Conservation (phyloP, 2,888 invertebrate species). For the Acleris laterana region DNA sequence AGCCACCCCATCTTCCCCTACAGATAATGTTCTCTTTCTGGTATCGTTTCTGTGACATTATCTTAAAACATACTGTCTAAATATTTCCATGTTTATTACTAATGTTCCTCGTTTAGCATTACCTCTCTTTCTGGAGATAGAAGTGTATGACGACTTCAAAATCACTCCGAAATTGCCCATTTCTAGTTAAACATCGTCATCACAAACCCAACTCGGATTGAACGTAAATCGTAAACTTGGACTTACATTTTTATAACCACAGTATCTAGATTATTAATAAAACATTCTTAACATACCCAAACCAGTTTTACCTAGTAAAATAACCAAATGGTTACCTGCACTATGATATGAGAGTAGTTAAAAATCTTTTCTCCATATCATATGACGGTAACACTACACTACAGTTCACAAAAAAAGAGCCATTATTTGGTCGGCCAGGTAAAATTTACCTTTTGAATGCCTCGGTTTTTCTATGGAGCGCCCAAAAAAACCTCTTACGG, state of each 20-base stretch:
- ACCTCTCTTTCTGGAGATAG: too few species aligned
- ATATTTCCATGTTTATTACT: too few species aligned
- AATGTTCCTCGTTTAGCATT: too few species aligned
- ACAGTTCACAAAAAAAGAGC: constrained; percentile 55
- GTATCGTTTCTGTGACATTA: too few species aligned
- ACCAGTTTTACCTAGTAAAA: constrained; percentile 24
- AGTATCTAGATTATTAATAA: constrained; percentile 1
- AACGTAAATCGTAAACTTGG: background rate
- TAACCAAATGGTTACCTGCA: constrained; percentile 31
- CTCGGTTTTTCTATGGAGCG: constrained; percentile 51
- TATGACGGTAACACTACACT: constrained; percentile 59
- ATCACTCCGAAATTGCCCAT: too few species aligned
- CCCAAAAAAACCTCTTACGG: constrained; percentile 48
- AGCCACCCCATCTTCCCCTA: too few species aligned
- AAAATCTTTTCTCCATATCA: constrained; percentile 50
- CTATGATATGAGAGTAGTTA: constrained; percentile 31
- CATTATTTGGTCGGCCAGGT: constrained; percentile 71
- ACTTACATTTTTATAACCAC: constrained; percentile 2
- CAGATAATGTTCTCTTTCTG: too few species aligned
- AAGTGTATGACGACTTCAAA: too few species aligned
- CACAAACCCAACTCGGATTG: background rate
- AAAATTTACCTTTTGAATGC: constrained; percentile 64
- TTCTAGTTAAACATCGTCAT: too few species aligned
- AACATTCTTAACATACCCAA: constrained; percentile 26
- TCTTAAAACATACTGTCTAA: too few species aligned